Evolutionary conservation across 2,113 vertebrate genomes (phyloP).

Genomic region (Machaerirhynchus nigripectus): DNA sequence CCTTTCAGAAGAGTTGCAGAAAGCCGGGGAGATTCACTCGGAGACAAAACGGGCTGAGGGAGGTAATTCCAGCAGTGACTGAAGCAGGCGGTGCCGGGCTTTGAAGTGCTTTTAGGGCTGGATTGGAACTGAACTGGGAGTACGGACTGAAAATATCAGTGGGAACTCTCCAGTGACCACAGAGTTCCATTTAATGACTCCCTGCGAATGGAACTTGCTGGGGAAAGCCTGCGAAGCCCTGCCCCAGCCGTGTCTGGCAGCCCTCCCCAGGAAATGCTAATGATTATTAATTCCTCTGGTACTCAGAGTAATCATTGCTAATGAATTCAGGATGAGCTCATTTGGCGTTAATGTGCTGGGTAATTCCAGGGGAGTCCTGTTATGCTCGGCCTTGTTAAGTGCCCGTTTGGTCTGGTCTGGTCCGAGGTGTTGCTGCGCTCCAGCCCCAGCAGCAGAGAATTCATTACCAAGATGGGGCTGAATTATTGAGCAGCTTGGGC

Average conservation of each 20-base stretch:
- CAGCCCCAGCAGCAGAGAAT: constrained; percentile 33
- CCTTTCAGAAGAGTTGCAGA: not conserved
- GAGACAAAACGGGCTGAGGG: constrained; percentile 16
- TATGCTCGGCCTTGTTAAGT: constrained; percentile 51
- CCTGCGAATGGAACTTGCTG: not conserved
- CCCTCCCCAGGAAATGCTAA: not conserved
- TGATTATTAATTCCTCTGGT: constrained; percentile 62
- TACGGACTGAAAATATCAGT: not conserved
- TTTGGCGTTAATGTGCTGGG: constrained; percentile 49
- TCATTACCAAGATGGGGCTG: constrained; percentile 15
- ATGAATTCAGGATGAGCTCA: constrained; percentile 69
- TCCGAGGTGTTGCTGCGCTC: constrained; percentile 6
- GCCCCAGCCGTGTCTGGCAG: not conserved
- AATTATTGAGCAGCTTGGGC: not conserved
- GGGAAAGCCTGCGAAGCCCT: not conserved
- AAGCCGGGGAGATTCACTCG: not conserved
- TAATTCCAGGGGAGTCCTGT: constrained; percentile 49
- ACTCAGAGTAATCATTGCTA: constrained; percentile 50
- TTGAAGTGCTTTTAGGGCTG: constrained; percentile 45
- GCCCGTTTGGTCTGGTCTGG: constrained; percentile 46
- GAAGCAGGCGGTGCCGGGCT: not conserved
- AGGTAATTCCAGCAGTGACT: constrained; percentile 23
- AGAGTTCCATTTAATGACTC: not conserved
- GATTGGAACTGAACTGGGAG: not conserved
- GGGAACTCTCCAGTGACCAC: not conserved